phyloP scores from a whole-genome alignment of 1,140 invertebrate genomes.

The Aporrectodea caliginosa region DNA sequence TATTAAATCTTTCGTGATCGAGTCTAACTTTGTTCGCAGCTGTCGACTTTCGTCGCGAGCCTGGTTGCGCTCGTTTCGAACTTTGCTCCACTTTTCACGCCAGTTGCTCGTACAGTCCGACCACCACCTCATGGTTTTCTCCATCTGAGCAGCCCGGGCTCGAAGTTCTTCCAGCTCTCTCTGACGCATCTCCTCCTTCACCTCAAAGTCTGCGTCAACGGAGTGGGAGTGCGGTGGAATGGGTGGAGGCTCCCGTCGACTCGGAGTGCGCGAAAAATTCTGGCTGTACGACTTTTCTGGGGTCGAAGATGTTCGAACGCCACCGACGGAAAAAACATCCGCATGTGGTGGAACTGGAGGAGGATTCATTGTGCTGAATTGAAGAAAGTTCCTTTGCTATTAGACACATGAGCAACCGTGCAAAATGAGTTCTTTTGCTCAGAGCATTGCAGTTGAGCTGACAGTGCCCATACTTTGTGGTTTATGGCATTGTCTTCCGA shows the following conservation, averaged over 20 bases:
- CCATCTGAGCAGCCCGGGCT: slow-evolving; percentile 89
- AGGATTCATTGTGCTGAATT: too few species aligned
- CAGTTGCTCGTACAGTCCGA: slow-evolving; percentile 84
- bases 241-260: slow-evolving; percentile 25
- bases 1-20: slow-evolving; percentile 71
- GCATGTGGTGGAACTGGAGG: slow-evolving; percentile 24
- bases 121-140: slow-evolving; percentile 99
- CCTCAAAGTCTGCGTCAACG: slow-evolving; percentile 51
- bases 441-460: too few species aligned
- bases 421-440: too few species aligned
- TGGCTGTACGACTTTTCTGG: slow-evolving; percentile 16
- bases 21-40: slow-evolving; percentile 73
- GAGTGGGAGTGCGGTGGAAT: slow-evolving; percentile 21
- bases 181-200: slow-evolving; percentile 57
- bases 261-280: slow-evolving; percentile 22
- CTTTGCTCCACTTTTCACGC: slow-evolving; percentile 95
- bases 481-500: too few species aligned
- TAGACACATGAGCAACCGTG: too few species aligned
- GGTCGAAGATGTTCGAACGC: slow-evolving; percentile 9
- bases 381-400: too few species aligned
- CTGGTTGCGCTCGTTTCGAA: slow-evolving; percentile 42
- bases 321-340: slow-evolving; percentile 13
- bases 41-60: slow-evolving; percentile 80
- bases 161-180: slow-evolving; percentile 84
- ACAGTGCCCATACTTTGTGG: too few species aligned